Percentiles rank a stretch among this genome's conserved stretches.
Evolutionary conservation across 92 coral and sea anemone genomes (phyloP).

Genomic region (Ricordea florida): DNA sequence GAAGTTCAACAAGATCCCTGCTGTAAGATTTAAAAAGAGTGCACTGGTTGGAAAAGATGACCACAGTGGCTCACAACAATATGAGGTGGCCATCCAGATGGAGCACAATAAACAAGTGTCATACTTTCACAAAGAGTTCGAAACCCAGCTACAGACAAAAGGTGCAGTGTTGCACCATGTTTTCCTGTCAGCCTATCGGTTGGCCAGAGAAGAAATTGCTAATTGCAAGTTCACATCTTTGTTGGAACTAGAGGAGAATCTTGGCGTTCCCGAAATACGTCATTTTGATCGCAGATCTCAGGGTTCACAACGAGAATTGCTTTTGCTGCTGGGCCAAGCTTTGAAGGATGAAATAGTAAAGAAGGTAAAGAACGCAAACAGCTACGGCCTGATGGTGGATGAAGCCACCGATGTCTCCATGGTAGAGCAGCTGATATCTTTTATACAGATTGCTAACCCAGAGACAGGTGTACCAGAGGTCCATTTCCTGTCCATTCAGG

Average conservation of each 20-base stretch:
- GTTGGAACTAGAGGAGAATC: slow-evolving; percentile 31
- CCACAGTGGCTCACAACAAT: slow-evolving; percentile 30
- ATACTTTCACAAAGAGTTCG: slow-evolving; percentile 25
- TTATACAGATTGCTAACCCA: slow-evolving; percentile 53
- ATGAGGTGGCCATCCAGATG: slow-evolving; percentile 25
- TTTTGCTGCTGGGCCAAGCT: slow-evolving; percentile 42
- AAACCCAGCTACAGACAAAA: slow-evolving; percentile 38
- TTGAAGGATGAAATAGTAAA: slow-evolving; percentile 10
- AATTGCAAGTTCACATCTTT: slow-evolving; percentile 43
- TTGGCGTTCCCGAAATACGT: slow-evolving; percentile 21
- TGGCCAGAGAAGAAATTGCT: slow-evolving; percentile 45
- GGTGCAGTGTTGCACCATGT: slow-evolving; percentile 37
- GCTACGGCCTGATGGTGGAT: slow-evolving; percentile 28
- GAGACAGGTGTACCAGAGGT: slow-evolving; percentile 52
- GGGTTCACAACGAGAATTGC: slow-evolving; percentile 26
- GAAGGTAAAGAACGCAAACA: slow-evolving; percentile 21
- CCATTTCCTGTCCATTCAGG: slow-evolving; percentile 52
- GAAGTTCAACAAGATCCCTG: slow-evolving; percentile 36
- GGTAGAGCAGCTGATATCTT: slow-evolving; percentile 42
- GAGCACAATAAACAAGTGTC: slow-evolving; percentile 12
- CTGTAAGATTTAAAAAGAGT: slow-evolving; percentile 35
- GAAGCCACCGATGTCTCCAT: slow-evolving; percentile 36
- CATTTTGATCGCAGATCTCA: slow-evolving; percentile 25
- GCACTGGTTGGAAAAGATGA: slow-evolving; percentile 29
- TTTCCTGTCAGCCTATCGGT: slow-evolving; percentile 43